Evolutionary conservation across 2,797 vertebrate species (phyloP).

Genomic region (Coilia nasus): DNA sequence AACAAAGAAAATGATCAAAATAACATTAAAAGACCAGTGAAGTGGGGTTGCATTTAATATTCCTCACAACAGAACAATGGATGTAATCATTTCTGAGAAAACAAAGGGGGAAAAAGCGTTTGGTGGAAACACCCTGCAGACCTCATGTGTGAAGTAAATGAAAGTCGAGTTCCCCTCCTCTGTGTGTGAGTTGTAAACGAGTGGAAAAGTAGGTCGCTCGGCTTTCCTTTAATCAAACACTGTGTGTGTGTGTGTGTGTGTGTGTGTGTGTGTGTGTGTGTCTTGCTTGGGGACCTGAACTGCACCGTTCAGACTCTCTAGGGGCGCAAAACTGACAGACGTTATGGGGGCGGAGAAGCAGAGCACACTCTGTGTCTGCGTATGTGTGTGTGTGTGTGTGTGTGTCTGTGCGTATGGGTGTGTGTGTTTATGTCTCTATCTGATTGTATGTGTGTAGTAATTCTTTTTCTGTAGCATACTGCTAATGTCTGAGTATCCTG

Average conservation of each 20-base stretch:
- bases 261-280: background rate
- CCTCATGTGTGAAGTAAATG: background rate
- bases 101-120: background rate
- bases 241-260: background rate
- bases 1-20: background rate
- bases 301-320: conserved; percentile 59
- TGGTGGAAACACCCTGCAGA: background rate
- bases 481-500: background rate
- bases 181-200: conserved; percentile 27
- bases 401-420: background rate
- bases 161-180: background rate
- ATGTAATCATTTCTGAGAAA: background rate
- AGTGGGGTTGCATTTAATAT: background rate
- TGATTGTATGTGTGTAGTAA: background rate
- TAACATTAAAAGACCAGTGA: background rate
- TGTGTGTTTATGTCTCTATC: background rate
- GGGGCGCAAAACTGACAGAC: conserved; percentile 60
- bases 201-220: background rate
- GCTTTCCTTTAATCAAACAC: conserved; percentile 18
- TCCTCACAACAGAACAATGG: too few relatives aligned
- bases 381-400: background rate
- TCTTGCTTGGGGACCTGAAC: background rate
- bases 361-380: background rate
- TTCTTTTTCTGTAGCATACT: too few relatives aligned
- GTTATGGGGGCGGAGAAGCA: conserved; percentile 55